Conservation (phyloP, 2,113 vertebrate species). For the Anser cygnoides region DNA sequence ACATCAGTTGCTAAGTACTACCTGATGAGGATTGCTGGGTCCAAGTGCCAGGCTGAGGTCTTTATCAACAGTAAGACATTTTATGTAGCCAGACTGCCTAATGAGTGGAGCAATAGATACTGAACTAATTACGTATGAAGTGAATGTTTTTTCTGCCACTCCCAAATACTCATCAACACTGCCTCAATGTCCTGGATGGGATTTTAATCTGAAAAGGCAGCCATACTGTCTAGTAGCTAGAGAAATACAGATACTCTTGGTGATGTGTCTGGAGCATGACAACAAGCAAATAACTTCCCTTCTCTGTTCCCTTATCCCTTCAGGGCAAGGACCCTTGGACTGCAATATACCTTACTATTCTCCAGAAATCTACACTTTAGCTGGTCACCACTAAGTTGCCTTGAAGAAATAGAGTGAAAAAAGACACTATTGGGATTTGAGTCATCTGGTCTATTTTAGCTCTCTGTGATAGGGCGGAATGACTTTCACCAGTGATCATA, state of each 20-base stretch:
- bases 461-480: background rate
- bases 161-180: background rate
- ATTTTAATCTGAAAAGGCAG: background rate
- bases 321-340: background rate
- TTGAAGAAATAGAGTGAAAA: background rate
- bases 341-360: background rate
- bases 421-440: background rate
- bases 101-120: background rate
- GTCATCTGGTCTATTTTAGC: background rate
- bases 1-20: background rate
- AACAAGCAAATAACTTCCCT: background rate
- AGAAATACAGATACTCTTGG: background rate
- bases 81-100: background rate
- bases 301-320: background rate
- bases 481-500: background rate
- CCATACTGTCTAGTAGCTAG: rapidly evolving
- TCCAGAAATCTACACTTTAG: background rate
- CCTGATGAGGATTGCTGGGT: background rate
- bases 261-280: rapidly evolving
- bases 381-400: background rate
- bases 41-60: background rate
- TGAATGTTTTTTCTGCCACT: background rate
- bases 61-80: background rate
- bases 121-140: background rate
- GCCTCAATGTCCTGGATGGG: background rate